phyloP scores from a whole-genome alignment of 2,888 invertebrate genomes.

The Monoplex corrugatus region DNA sequence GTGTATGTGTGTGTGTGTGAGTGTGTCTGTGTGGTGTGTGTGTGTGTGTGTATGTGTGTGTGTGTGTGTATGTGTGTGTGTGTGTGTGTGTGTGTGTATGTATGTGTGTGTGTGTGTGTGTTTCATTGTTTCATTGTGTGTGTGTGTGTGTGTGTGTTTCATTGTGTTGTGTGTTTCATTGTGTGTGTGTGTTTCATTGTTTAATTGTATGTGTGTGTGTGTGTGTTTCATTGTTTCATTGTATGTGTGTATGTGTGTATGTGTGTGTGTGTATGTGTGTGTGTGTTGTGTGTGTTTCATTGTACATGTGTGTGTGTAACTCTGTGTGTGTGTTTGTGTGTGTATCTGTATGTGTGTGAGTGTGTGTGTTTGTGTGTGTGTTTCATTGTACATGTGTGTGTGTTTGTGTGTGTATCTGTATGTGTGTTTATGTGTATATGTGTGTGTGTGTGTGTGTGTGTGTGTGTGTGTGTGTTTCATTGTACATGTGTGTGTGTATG shows the following conservation, averaged over 20 bases:
- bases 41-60: background rate
- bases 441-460: background rate
- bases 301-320: no score
- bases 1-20: background rate
- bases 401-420: background rate
- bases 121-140: background rate
- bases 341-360: background rate
- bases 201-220: background rate
- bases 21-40: no score
- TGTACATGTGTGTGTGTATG: no score
- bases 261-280: background rate
- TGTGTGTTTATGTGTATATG: no score
- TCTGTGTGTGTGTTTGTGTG: background rate
- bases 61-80: no score
- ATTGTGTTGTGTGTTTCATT: no score
- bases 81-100: no score
- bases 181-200: no score
- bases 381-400: no score
- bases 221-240: background rate
- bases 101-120: background rate
- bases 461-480: background rate
- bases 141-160: background rate
- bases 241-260: background rate
- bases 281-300: no score
- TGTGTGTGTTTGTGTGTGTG: no score